phyloP scores from a whole-genome alignment of 2,113 vertebrate genomes.

The Carollia perspicillata region DNA sequence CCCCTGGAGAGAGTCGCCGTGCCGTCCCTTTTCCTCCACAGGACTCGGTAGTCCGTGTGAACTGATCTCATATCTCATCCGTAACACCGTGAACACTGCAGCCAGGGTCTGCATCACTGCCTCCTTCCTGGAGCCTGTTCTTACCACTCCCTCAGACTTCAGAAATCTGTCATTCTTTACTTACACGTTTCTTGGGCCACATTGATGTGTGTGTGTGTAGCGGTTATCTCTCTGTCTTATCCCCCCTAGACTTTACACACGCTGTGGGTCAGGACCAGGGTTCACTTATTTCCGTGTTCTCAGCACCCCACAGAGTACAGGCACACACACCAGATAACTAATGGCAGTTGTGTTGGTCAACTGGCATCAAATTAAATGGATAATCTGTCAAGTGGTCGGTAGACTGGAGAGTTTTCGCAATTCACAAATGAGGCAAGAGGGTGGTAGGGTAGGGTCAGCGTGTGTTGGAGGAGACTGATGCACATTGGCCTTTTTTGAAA shows the following conservation, averaged over 20 bases:
- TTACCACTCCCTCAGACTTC: not conserved
- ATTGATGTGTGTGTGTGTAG: not conserved
- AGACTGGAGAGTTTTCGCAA: not conserved
- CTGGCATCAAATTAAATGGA: not conserved
- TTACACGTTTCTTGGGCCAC: not conserved
- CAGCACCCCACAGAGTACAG: not conserved
- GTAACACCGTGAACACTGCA: no score
- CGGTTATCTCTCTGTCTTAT: not conserved
- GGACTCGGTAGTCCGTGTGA: no score
- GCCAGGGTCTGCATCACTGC: no score
- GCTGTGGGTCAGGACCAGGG: not conserved
- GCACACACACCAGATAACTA: not conserved
- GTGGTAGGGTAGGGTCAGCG: not conserved
- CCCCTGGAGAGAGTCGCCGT: no score
- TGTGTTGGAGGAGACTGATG: not conserved
- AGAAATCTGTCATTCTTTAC: not conserved
- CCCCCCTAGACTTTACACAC: not conserved
- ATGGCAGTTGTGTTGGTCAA: not conserved
- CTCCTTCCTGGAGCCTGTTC: not conserved
- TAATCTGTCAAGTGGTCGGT: not conserved
- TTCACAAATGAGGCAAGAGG: not conserved
- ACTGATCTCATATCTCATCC: no score
- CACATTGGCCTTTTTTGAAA: not conserved
- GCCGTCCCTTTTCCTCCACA: no score
- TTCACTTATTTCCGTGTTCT: not conserved